Evolutionary conservation across 2,888 invertebrate species (phyloP), one percentile per base, ranked within the genome.

Genomic region (Torymus auratus): DNA sequence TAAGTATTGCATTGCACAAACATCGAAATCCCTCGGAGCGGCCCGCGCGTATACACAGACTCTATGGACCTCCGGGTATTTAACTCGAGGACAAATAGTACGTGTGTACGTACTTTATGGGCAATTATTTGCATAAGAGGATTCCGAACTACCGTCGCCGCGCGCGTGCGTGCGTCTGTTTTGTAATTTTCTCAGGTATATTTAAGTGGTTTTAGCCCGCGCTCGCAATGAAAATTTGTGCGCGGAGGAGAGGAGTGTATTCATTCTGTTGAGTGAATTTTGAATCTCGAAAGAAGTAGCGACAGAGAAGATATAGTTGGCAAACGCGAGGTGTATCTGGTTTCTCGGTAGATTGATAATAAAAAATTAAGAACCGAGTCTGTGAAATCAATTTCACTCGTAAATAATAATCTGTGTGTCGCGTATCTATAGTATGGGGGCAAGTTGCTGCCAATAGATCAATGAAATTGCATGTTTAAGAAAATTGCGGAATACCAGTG

Each of bases 41-140:
- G 0, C 41, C 41, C 41, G 41, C 41, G 7, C 3, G 23, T 23
- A 28, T 28, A 28, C 2, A 5, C 7, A 41, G 1, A 41, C 1
- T 5, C 41, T 41, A 41, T 41, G 41, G 52, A 28, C 77, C 23
- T 17, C 14, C 53, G 60, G 71, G 50, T 58, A 70, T 77, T 70
- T 64, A 58, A 10, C 67, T 13, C 60, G 68, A 61, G 76, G 68
- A 76, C 64, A 58, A 73, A 67, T 15, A 55, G 14, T 41, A 60
- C 12, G 15, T 17, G 62, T 58, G 58, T 20, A 61, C 56, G 52
- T 15, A 11, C 56, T 79, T 58, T 50, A 73, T 28, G 61, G 58
- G 69, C 68, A 73, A 62, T 72, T 78, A 78, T 78, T 78, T 72
- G 58, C 71, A 71, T 67, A 78, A 72, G 78, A 23, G 20, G 64